Conservation (phyloP, 2,888 invertebrate genomes). For the Agrypnus murinus region DNA sequence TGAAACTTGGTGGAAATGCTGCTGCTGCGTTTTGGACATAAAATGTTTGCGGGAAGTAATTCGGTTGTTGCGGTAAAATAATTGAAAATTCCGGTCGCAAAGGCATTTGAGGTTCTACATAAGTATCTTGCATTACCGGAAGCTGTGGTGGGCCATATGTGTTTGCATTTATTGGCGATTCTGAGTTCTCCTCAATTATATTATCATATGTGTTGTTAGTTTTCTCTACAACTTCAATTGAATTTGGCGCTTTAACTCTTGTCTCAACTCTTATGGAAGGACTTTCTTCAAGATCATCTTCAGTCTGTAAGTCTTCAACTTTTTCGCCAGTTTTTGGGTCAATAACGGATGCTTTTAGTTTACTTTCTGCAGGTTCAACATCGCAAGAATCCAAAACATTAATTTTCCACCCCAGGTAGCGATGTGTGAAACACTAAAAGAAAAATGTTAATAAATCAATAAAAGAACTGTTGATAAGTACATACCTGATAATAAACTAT, state of each 20-base stretch:
- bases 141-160: not conserved
- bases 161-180: not conserved
- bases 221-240: slow-evolving; percentile 44
- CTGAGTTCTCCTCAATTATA: slow-evolving; percentile 49
- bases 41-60: slow-evolving; percentile 25
- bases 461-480: not conserved
- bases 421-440: slow-evolving; percentile 92
- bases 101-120: not conserved
- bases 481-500: slow-evolving; percentile 94
- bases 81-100: slow-evolving; percentile 20
- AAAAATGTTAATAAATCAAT: not conserved
- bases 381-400: slow-evolving; percentile 91
- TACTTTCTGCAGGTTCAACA: slow-evolving; percentile 73
- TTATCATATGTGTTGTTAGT: slow-evolving; percentile 59
- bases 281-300: slow-evolving; percentile 73
- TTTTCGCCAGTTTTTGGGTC: slow-evolving; percentile 61
- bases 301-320: slow-evolving; percentile 55
- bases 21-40: slow-evolving; percentile 24
- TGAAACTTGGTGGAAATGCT: slow-evolving; percentile 10
- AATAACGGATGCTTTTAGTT: slow-evolving; percentile 71
- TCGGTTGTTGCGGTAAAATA: slow-evolving; percentile 23
- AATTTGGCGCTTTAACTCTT: slow-evolving; percentile 66
- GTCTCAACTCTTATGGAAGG: slow-evolving; percentile 80
- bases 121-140: not conserved
- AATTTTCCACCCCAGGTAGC: slow-evolving; percentile 96